A percentile compares a stretch with the other conserved stretches of the same genome.
Conservation (phyloP, 2,888 invertebrate genomes). For the Idaea dimidiata region DNA sequence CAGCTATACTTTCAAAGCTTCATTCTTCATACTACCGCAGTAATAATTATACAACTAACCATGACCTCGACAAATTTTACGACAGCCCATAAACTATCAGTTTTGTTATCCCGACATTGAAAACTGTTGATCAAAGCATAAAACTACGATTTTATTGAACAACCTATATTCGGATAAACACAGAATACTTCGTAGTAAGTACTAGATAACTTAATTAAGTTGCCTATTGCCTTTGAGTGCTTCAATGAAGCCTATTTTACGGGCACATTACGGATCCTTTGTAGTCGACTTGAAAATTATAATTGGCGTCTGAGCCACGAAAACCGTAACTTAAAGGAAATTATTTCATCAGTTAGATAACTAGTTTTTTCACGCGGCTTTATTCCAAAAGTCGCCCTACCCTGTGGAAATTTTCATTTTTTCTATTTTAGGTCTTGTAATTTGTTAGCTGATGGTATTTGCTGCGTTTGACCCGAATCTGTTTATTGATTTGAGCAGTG, state of each 20-base stretch:
- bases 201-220: conserved; percentile 3
- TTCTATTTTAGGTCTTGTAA: too few species aligned
- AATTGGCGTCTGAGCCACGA: not conserved
- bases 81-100: not conserved
- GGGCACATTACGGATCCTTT: conserved; percentile 1
- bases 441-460: too few species aligned
- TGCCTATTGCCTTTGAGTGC: not conserved
- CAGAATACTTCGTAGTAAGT: not conserved
- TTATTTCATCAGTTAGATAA: not conserved
- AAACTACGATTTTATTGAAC: not conserved
- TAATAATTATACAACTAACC: not conserved
- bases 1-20: not conserved
- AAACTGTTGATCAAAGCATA: conserved; percentile 1
- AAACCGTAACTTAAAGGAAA: not conserved
- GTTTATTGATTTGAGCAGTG: too few species aligned
- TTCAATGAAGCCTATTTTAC: conserved; percentile 2
- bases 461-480: too few species aligned
- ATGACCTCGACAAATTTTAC: not conserved
- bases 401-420: too few species aligned
- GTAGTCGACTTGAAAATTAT: conserved; percentile 2
- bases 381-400: too few species aligned
- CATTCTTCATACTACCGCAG: not conserved
- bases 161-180: not conserved
- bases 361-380: too few species aligned
- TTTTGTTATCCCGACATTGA: conserved; percentile 2